Evolutionary conservation across 2,797 vertebrate genomes (phyloP), one percentile per base, ranked within the genome.

Genomic region (Chaenodraco wilsoni): DNA sequence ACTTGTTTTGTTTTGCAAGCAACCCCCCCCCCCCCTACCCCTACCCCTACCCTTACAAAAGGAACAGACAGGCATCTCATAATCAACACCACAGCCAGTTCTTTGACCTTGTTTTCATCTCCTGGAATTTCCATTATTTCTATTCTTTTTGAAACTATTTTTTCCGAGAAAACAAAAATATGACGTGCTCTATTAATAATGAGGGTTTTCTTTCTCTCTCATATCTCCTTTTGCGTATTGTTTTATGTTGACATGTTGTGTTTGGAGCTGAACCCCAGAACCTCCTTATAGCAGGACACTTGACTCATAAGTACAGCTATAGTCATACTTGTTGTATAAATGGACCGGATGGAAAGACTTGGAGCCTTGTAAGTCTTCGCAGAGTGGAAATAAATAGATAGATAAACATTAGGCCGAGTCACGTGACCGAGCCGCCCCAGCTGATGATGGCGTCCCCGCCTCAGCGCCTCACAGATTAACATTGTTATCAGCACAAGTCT

Each of bases 1-100:
- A 85, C 86, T 91, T 94, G 88, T 90, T 93, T 89, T 89, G 91
- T 95, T 95, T 94, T 87, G 85, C 84, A 93, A 80, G 78, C 74
- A 78, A 12, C 56, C 37, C 60, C 72, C 51, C 68, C 73, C 56
- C 33, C 27, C 23, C 33, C 7, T 7, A 23, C 23, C 21, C 21
- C 0, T 27, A 12, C 13, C 21, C 50, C 0, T 13, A 52, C 6
- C 19, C 15, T 40, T 31, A 43, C 64, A 31, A 13, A 67, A 82
- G 82, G 78, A 84, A 83, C 84, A 81, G 76, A 68, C 86, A 87
- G 81, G 64, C 69, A 84, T 87, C 85, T 90, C 85, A 89, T 89
- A 85, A 87, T 86, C 76, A 86, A 80, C 87, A 89, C 75, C 72
- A 82, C 59, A 68, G 69, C 69, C 57, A 58, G 74, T 72, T 83